A percentile compares a stretch with the other conserved stretches of the same genome.
Evolutionary conservation across 2,888 invertebrate species (phyloP).

Genomic region (Drosophila multiciliata): DNA sequence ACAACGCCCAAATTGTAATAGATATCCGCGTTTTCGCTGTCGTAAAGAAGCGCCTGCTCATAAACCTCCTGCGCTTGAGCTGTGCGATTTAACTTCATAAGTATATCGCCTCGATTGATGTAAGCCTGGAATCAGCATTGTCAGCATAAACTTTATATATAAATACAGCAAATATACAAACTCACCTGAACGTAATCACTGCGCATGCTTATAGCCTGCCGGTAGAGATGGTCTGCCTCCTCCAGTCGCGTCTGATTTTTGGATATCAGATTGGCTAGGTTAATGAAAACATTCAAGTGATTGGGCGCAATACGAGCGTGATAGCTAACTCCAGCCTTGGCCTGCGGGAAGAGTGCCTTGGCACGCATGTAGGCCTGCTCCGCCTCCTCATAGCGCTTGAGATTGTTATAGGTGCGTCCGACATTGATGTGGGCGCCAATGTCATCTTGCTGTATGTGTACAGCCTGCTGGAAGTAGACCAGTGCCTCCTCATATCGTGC

Average conservation of each 20-base stretch:
- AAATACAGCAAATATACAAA: too few species aligned
- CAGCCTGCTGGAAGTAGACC: constrained; percentile 96
- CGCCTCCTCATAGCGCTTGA: constrained; percentile 94
- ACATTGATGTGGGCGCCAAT: constrained; percentile 99
- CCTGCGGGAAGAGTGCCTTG: constrained; percentile 94
- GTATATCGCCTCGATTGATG: constrained; percentile 97
- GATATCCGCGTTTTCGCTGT: constrained; percentile 96
- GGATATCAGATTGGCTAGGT: constrained; percentile 96
- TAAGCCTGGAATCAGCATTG: constrained; percentile 89
- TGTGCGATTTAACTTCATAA: constrained; percentile 96
- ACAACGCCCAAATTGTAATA: constrained; percentile 98
- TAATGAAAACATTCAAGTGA: constrained; percentile 97
- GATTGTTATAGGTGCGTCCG: constrained; percentile 96
- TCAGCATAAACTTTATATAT: neutral
- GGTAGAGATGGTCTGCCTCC: constrained; percentile 96
- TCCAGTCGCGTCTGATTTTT: constrained; percentile 95
- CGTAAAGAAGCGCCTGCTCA: constrained; percentile 95
- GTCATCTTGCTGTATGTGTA: constrained; percentile 96
- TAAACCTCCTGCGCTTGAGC: constrained; percentile 98
- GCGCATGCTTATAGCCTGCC: constrained; percentile 98
- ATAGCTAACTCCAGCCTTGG: constrained; percentile 97
- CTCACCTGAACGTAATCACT: constrained; percentile 92
- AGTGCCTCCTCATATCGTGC: constrained; percentile 91
- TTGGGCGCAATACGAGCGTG: constrained; percentile 98
- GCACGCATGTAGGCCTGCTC: constrained; percentile 96